Evolutionary conservation across 1,140 invertebrate genomes (phyloP).

Genomic region (Heliconius hewitsoni): DNA sequence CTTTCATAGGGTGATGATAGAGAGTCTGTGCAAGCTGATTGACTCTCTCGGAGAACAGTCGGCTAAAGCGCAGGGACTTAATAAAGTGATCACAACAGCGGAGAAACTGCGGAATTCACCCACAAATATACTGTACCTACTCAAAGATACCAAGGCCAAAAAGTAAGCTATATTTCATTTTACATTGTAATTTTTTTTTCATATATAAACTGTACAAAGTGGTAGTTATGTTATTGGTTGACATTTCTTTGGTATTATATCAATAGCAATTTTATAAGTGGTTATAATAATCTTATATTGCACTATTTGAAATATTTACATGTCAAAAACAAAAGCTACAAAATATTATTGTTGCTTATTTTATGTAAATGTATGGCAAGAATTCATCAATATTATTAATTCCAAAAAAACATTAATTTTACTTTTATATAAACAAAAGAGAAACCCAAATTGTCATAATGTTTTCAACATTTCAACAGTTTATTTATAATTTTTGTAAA

Average conservation of each 20-base stretch:
- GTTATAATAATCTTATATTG: no score
- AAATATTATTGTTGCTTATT: no score
- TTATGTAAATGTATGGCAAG: no score
- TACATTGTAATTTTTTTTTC: neutral
- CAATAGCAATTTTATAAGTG: no score
- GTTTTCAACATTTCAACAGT: no score
- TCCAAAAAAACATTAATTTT: no score
- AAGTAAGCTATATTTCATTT: conserved; percentile 73
- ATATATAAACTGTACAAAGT: neutral
- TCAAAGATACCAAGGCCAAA: conserved; percentile 84
- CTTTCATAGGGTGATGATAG: conserved; percentile 82
- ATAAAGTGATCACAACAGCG: conserved; percentile 86
- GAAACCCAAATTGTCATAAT: no score
- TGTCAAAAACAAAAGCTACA: no score
- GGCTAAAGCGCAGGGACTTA: conserved; percentile 87
- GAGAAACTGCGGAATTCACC: conserved; percentile 86
- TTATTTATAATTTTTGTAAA: no score
- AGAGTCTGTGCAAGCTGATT: conserved; percentile 84
- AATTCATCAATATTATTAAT: no score
- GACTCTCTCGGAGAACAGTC: conserved; percentile 88
- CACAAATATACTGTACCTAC: conserved; percentile 85
- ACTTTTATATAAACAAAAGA: no score
- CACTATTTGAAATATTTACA: no score
- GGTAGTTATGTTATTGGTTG: neutral
- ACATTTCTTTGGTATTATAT: neutral